Evolutionary conservation across 2,888 invertebrate species (phyloP).

Genomic region (Brachypalpus laphriformis): DNA sequence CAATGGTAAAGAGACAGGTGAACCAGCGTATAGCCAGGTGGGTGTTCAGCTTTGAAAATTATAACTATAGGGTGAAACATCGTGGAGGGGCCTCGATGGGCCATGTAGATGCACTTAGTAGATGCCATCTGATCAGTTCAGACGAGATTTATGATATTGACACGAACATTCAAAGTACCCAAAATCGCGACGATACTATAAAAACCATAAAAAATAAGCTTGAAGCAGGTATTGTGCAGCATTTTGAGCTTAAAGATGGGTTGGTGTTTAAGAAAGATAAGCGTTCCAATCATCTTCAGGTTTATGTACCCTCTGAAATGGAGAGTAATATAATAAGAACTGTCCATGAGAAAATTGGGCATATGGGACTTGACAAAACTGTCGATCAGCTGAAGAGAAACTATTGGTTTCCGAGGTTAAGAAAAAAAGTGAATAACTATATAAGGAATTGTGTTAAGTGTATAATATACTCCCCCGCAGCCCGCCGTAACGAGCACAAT

Average conservation of each 20-base stretch:
- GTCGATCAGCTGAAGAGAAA: neutral
- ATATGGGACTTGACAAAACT: no score
- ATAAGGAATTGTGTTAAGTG: neutral
- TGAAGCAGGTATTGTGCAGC: neutral
- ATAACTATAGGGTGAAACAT: conserved; percentile 48
- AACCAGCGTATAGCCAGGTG: no score
- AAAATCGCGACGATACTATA: conserved; percentile 4
- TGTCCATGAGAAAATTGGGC: no score
- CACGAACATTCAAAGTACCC: conserved; percentile 1
- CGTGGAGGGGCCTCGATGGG: conserved; percentile 13
- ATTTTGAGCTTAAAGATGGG: neutral
- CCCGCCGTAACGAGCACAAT: neutral
- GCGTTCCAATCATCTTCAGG: neutral
- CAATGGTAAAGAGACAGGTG: no score
- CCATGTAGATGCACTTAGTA: conserved; percentile 61
- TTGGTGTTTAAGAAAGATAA: no score
- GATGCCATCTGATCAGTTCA: neutral
- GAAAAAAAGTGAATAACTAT: neutral
- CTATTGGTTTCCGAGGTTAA: neutral
- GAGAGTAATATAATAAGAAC: neutral
- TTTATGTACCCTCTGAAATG: neutral
- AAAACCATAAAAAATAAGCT: neutral
- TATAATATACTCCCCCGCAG: neutral
- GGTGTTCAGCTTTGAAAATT: conserved; percentile 67
- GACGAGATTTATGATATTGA: neutral